A percentile compares a stretch with the other conserved stretches of the same genome.
phyloP scores from a whole-genome alignment of 2,888 invertebrate genomes.

The Chrysolina haemoptera region DNA sequence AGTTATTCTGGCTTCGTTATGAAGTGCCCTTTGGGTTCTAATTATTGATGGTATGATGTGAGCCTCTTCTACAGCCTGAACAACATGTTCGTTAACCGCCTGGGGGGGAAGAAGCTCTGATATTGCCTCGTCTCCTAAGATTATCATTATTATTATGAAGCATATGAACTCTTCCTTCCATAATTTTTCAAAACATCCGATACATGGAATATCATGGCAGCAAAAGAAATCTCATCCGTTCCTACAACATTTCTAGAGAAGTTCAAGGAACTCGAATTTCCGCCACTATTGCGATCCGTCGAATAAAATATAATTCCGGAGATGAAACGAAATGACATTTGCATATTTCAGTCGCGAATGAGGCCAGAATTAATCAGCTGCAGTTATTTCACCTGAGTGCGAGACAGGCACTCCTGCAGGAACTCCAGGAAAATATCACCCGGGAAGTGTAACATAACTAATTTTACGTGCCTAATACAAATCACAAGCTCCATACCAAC shows the following conservation, averaged over 20 bases:
- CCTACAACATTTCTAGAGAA: not conserved
- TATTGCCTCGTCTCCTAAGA: too few relatives aligned
- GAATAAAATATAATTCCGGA: constrained; percentile 42
- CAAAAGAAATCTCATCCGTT: not conserved
- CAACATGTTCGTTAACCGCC: too few relatives aligned
- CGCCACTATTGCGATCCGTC: not conserved
- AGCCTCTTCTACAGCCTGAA: too few relatives aligned
- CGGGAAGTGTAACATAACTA: constrained; percentile 50
- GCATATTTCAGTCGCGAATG: constrained; percentile 39
- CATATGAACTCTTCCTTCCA: too few relatives aligned
- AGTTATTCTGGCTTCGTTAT: too few relatives aligned
- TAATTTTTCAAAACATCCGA: too few relatives aligned
- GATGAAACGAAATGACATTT: constrained; percentile 46
- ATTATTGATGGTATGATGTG: too few relatives aligned
- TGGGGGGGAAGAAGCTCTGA: too few relatives aligned
- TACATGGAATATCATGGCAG: not conserved
- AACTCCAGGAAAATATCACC: constrained; percentile 47
- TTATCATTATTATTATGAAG: too few relatives aligned
- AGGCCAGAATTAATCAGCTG: constrained; percentile 44
- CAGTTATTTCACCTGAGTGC: constrained; percentile 41
- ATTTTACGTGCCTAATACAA: constrained; percentile 54
- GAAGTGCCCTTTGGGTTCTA: too few relatives aligned
- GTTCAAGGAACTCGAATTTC: not conserved
- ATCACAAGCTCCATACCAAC: constrained; percentile 48
- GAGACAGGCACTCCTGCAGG: constrained; percentile 32